These are phyloP conservation scores for Liasis olivaceus DNA, from an alignment of 2,797 vertebrate species.

Conservation along the genomic window DNA sequence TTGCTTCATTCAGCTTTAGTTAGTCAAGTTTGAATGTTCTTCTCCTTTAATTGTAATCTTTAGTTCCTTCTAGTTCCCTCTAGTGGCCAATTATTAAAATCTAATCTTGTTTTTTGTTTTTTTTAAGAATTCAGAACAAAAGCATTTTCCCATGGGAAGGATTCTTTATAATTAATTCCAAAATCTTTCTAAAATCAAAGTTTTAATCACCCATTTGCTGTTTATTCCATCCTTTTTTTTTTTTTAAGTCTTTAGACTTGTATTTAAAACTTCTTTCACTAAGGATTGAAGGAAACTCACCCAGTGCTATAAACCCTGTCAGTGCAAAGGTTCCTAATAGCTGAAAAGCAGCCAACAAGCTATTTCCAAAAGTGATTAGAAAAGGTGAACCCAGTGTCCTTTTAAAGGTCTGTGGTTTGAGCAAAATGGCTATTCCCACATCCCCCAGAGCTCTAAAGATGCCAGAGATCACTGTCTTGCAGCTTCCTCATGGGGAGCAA, in stretches of 20 bases:
- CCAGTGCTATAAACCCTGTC: not conserved
- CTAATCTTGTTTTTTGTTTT: not conserved
- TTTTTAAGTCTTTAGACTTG: not conserved
- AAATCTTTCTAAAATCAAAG: not conserved
- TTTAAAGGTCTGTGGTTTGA: not conserved
- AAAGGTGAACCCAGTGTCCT: not conserved
- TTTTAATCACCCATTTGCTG: not conserved
- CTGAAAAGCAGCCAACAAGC: not conserved
- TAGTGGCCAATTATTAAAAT: no score
- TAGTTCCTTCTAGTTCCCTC: no score
- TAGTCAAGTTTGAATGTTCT: no score
- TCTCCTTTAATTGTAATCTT: no score
- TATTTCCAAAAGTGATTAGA: not conserved
- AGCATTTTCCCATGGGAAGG: not conserved
- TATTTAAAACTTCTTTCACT: not conserved
- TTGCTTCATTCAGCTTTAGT: no score
- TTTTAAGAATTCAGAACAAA: not conserved
- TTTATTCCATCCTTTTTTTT: not conserved
- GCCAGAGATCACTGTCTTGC: not conserved
- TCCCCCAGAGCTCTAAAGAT: not conserved
- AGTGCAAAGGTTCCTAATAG: not conserved
- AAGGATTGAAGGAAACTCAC: not conserved
- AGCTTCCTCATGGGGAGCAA: not conserved
- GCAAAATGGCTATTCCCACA: not conserved
- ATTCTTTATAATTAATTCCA: not conserved